phyloP scores from a whole-genome alignment of 2,888 invertebrate species.

The Lamellibrachia satsuma region DNA sequence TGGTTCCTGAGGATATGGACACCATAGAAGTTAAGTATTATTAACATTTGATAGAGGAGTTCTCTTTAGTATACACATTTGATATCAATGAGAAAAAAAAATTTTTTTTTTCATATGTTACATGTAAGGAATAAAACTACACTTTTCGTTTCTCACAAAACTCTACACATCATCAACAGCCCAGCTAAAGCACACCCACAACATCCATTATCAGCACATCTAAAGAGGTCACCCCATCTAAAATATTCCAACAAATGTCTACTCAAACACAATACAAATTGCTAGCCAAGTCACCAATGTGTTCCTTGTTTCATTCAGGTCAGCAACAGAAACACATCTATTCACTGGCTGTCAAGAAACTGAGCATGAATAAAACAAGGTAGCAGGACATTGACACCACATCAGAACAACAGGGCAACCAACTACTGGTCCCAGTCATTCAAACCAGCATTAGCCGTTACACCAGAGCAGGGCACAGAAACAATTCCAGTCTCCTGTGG shows the following conservation, averaged over 20 bases:
- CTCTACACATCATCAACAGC: neutral
- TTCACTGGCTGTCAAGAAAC: neutral
- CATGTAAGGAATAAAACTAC: no score
- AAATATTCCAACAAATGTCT: neutral
- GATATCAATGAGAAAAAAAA: no score
- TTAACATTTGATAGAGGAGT: no score
- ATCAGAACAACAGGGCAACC: neutral
- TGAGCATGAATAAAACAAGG: neutral
- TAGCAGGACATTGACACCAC: neutral
- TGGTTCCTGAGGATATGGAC: no score
- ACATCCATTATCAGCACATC: neutral
- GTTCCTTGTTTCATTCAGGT: neutral
- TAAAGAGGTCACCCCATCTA: neutral
- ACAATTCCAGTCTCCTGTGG: neutral
- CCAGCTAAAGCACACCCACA: neutral
- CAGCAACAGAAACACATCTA: neutral
- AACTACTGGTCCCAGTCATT: slow-evolving; percentile 52
- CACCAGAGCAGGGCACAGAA: neutral
- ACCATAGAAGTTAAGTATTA: no score
- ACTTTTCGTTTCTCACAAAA: neutral
- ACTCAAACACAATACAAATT: neutral
- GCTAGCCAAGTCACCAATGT: neutral
- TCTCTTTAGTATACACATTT: no score
- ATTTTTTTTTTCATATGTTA: neutral
- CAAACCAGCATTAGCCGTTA: no score